Evolutionary conservation across 2,113 vertebrate genomes (phyloP), one percentile per base, ranked within the genome.

Genomic region (Merops nubicus): DNA sequence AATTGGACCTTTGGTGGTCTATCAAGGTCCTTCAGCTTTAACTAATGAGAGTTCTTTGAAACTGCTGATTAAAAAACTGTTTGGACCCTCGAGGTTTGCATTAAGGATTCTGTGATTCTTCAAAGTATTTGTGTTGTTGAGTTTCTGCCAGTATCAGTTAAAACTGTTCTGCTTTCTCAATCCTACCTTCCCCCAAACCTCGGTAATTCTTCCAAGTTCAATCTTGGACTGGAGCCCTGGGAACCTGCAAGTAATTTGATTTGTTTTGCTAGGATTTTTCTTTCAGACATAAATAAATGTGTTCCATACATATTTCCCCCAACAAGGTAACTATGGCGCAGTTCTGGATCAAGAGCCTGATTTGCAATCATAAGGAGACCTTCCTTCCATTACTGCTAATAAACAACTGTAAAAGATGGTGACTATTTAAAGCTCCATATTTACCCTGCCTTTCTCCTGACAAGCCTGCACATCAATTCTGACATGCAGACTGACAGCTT

Each of bases 401-500:
- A 94, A 86, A 86, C 67, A 74, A 51, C 83, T 59, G 29, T 4
- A 38, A 47, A 40, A 47, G 51, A 82, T 56, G 65, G 53, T 13
- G 80, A 56, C 50, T 79, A 34, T 94, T 95, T 91, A 94, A 81
- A 89, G 74, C 77, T 68, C 51, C 28, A 48, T 6, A 81, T 54
- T 19, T 43, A 14, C 63, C 48, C 82, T 85, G 74, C 73, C 67
- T 87, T 83, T 84, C 40, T 83, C 50, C 91, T 89, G 90, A 93
- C 92, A 76, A 81, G 85, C 40, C 19, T 80, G 74, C 53, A 43
- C 63, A 77, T 88, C 2, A 26, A 34, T 80, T 60, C 60, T 91
- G 91, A 88, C 90, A 21, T 29, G 75, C 91, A 93, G 84, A 86
- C 70, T 91, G 97, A 88, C 79, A 95, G 81, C 84, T 88, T 62